phyloP scores from a whole-genome alignment of 2,113 vertebrate genomes.

The Candoia aspera region DNA sequence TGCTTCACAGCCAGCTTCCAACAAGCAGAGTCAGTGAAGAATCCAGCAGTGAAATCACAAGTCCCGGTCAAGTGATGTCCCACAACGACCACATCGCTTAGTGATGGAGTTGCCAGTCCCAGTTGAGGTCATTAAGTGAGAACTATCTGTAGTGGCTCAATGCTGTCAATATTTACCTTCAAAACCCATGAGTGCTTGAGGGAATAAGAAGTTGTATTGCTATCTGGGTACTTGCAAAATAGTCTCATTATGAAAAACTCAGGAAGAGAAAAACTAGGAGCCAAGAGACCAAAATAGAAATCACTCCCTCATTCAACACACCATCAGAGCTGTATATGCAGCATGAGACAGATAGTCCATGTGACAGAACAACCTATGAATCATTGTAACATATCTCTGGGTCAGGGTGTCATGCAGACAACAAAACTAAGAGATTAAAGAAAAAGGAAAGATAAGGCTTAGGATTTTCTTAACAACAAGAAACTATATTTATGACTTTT shows the following conservation, averaged over 20 bases:
- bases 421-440: background rate
- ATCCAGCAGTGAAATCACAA: background rate
- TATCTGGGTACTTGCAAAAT: background rate
- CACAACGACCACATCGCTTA: background rate
- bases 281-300: constrained; percentile 18
- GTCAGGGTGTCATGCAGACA: constrained; percentile 3
- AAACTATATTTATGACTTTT: background rate
- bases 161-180: constrained; percentile 13
- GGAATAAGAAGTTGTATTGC: background rate
- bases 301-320: background rate
- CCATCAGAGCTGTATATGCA: background rate
- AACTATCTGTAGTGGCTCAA: background rate
- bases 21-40: background rate
- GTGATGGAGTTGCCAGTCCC: background rate
- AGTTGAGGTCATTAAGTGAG: background rate
- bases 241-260: background rate
- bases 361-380: background rate
- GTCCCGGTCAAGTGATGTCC: background rate
- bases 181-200: background rate
- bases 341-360: background rate
- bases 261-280: constrained; percentile 19
- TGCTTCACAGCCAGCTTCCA: background rate
- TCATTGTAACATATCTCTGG: background rate
- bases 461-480: constrained; percentile 10
- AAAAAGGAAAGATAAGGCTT: background rate